Conservation (phyloP, 92 coral and sea anemone genomes). For the Heteractis magnifica region DNA sequence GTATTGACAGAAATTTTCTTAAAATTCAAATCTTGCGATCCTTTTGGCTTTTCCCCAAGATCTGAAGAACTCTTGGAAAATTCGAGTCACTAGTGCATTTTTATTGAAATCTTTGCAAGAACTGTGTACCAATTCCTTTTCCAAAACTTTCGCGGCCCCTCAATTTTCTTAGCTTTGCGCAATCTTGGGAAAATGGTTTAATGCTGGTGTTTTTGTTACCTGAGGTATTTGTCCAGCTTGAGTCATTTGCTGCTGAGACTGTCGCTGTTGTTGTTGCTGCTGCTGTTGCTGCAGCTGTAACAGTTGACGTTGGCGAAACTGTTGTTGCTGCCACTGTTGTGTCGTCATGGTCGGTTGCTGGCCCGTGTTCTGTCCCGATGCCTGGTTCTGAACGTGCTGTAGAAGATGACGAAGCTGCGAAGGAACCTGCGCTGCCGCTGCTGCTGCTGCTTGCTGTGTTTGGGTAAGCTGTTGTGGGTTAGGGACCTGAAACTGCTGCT, state of each 20-base stretch:
- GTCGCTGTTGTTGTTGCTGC: conserved; percentile 24
- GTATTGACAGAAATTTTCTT: no score
- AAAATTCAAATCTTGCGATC: no score
- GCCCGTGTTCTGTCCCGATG: conserved; percentile 43
- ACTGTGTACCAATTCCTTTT: no score
- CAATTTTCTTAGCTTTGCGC: background rate
- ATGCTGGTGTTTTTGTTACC: conserved; percentile 8
- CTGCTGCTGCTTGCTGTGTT: conserved; percentile 17
- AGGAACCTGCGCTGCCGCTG: conserved; percentile 36
- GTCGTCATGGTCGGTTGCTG: conserved; percentile 61
- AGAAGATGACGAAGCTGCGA: conserved; percentile 66
- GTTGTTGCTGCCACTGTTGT: conserved; percentile 65
- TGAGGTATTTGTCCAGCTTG: conserved; percentile 35
- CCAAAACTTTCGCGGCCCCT: background rate
- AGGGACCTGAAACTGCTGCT: conserved; percentile 28
- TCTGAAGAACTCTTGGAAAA: no score
- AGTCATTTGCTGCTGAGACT: conserved; percentile 22
- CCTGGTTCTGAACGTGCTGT: conserved; percentile 55
- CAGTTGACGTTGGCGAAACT: conserved; percentile 57
- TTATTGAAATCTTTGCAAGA: conserved; percentile 9
- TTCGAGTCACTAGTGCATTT: background rate
- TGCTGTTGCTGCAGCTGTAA: conserved; percentile 28
- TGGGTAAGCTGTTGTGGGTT: conserved; percentile 29
- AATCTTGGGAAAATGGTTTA: background rate
- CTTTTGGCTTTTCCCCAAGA: no score